Percentiles rank a stretch among this genome's conserved stretches.
Evolutionary conservation across 2,113 vertebrate species (phyloP).

Genomic region (Phaetusa simplex): DNA sequence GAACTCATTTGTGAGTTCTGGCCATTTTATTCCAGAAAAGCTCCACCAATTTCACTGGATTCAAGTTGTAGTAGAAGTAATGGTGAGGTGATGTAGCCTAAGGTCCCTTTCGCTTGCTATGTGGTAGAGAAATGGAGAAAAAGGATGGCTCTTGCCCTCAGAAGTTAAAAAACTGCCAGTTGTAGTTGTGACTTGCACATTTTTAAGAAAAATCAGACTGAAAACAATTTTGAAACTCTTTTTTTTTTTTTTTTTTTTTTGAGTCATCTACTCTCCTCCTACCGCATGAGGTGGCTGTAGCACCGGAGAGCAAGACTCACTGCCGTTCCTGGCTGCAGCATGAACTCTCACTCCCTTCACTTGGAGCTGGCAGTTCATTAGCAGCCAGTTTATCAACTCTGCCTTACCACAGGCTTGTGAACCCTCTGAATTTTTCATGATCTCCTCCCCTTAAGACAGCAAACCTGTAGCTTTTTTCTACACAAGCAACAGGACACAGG

Average conservation of each 20-base stretch:
- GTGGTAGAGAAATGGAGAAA: background rate
- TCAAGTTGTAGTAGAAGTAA: background rate
- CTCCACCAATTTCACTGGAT: background rate
- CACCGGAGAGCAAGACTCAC: background rate
- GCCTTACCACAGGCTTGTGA: background rate
- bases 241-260: background rate
- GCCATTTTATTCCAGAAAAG: background rate
- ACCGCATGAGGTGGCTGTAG: background rate
- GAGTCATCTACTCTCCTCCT: background rate
- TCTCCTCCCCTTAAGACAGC: background rate
- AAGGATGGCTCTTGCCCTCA: background rate
- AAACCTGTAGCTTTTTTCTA: background rate
- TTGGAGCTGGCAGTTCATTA: background rate
- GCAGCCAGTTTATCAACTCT: background rate
- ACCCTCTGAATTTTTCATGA: background rate
- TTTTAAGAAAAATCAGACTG: background rate
- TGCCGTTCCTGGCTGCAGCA: background rate
- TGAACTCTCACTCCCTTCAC: background rate
- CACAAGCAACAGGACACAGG: background rate
- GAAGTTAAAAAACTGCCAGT: background rate
- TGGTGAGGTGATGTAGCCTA: background rate
- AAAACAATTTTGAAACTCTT: background rate
- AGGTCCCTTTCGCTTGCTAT: background rate
- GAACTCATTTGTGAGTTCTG: background rate
- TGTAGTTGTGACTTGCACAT: background rate